A percentile compares a stretch with the other conserved stretches of the same genome.
phyloP scores from a whole-genome alignment of 2,888 invertebrate genomes.

The Carabus problematicus region DNA sequence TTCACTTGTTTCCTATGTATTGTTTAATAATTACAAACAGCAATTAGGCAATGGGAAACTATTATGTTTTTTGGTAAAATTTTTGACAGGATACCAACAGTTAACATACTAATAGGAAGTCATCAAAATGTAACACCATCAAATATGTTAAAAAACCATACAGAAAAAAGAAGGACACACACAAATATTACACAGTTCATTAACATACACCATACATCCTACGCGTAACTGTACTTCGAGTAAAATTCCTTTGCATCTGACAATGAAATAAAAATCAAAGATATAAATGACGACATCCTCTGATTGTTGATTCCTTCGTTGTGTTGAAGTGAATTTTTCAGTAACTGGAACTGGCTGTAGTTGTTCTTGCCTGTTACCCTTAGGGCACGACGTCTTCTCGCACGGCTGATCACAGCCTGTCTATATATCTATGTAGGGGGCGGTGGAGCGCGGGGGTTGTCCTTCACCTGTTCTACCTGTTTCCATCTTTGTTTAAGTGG shows the following conservation, averaged over 20 bases:
- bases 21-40: no score
- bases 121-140: background rate
- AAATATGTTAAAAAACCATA: constrained; percentile 6
- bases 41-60: no score
- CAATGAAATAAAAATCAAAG: no score
- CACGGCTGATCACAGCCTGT: background rate
- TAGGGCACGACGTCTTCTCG: background rate
- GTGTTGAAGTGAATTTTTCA: constrained; percentile 2
- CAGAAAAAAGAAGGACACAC: background rate
- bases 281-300: no score
- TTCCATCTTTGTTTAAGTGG: constrained; percentile 19
- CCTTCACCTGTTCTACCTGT: constrained; percentile 29
- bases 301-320: no score
- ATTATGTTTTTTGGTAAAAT: background rate
- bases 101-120: constrained; percentile 14
- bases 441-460: background rate
- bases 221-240: constrained; percentile 3
- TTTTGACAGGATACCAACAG: constrained; percentile 26
- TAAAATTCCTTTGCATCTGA: background rate
- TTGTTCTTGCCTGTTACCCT: no score
- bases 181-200: background rate
- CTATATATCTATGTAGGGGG: background rate
- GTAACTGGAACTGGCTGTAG: constrained; percentile 2
- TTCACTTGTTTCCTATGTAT: no score
- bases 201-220: background rate